Base-by-base conservation (phyloP, 2,888 invertebrate species). In the Eilema sororculum region DNA sequence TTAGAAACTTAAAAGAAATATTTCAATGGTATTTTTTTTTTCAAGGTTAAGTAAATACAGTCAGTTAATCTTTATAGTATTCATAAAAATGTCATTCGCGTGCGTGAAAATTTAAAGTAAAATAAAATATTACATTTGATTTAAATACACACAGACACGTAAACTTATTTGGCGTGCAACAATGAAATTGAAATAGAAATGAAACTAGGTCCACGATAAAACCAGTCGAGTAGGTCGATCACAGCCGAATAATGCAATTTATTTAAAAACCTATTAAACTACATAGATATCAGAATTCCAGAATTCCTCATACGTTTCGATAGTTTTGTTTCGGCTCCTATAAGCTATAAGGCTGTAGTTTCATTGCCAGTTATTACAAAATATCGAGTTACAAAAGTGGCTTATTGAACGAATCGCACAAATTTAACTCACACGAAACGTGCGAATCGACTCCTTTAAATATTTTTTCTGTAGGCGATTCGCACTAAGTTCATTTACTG, bases 231-330 rank as follows among this genome's bases (percentile, higher is more conserved):
- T 75, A 77, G 65, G 72, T 76, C 81, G 83, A 88, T 87, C 85
- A 87, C 87, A 90, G 89, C 78, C 77, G 82, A 91, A 91, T 84
- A n/a, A 84, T 82, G 80, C 81, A 84, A 75, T 76, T 75, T 80
- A 30, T 78, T 68, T 72, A 75, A 67, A 76, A 75, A 78, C 72
- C 76, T 67, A 79, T 64, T 83, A 74, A 69, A 73, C 81, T 73
- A 75, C 70, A 80, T 79, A 76, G 73, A 76, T 76, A 75, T 52
- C 59, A 61, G 57, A 58, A 37, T 60, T 56, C 37, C 57, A 57
- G 66, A 68, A 30, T 69, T 61, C 68, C 33, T 69, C 25, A 25
- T 25, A 37, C 16, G 24, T 62, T 41, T 41, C 30, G 30, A 12
- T 12, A 37, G 12, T 37, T 37, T 37, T 37, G 12, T 37, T 37